Percentiles rank a stretch among this genome's conserved stretches.
Conservation (phyloP, 2,113 vertebrate genomes). For the Platysternon megacephalum region DNA sequence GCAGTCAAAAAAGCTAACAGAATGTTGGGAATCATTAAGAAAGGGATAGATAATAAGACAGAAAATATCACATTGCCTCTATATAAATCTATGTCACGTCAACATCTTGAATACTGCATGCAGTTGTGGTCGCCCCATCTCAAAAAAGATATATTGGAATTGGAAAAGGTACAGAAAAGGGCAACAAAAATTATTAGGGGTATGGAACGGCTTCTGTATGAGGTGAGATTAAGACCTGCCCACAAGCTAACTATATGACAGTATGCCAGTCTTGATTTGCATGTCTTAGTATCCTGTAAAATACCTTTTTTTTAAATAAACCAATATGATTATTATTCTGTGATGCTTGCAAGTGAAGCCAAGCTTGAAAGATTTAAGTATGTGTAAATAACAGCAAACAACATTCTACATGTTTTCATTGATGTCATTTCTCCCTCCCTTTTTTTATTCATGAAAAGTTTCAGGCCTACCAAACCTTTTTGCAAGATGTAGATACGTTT, state of each 20-base stretch:
- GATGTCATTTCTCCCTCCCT: not conserved
- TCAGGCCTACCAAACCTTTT: not conserved
- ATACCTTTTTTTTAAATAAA: not conserved
- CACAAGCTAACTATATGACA: not conserved
- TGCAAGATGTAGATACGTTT: not conserved
- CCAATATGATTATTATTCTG: not conserved
- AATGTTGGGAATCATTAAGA: no score
- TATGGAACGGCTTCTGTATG: no score
- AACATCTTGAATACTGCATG: no score
- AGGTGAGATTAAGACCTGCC: no score
- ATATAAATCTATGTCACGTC: no score
- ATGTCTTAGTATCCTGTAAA: not conserved
- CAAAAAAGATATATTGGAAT: no score
- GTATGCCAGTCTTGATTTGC: not conserved
- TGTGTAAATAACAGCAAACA: not conserved
- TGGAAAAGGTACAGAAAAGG: no score
- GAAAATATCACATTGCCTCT: no score
- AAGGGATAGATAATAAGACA: no score
- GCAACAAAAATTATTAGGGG: no score
- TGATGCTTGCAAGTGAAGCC: not conserved
- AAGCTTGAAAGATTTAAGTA: not conserved
- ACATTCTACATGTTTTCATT: not conserved
- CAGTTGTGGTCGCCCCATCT: no score
- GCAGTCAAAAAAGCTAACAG: no score
- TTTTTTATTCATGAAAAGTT: not conserved